Conservation (phyloP, 1,140 invertebrate genomes). For the Subanguina moxae region DNA sequence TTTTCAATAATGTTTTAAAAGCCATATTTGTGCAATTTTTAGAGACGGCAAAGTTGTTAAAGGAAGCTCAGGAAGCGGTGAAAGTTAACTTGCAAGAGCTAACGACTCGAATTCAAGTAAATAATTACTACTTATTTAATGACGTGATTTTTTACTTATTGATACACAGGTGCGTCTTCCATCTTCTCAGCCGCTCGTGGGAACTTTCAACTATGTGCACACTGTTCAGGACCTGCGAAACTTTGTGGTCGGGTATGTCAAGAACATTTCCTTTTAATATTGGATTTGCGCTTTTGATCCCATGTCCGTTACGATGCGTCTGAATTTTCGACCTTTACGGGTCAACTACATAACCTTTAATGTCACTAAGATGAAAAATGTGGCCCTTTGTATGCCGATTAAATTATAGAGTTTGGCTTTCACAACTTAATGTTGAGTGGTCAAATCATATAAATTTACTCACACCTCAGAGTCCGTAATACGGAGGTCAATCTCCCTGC, state of each 20-base stretch:
- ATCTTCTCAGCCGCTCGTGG: constrained; percentile 22
- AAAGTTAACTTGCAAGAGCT: constrained; percentile 44
- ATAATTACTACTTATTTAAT: no score
- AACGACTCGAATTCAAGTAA: constrained; percentile 29
- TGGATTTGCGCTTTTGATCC: no score
- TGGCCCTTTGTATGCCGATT: no score
- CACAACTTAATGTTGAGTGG: no score
- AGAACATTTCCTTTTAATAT: no score
- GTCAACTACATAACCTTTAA: no score
- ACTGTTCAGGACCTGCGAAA: constrained; percentile 28
- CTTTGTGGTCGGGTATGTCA: constrained; percentile 40
- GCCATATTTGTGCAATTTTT: constrained; percentile 6
- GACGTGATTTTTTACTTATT: no score
- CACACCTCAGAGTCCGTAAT: constrained; percentile 65
- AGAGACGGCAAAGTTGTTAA: constrained; percentile 30
- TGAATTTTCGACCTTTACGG: no score
- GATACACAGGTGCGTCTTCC: constrained; percentile 25
- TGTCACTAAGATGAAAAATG: no score
- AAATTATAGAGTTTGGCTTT: no score
- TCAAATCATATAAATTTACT: no score
- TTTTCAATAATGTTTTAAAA: constrained; percentile 13
- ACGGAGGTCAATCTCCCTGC: constrained; percentile 77
- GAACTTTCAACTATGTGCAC: constrained; percentile 29
- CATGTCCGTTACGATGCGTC: no score
- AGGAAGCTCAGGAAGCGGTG: constrained; percentile 67